These are phyloP conservation scores for Actinemys pallida DNA, from an alignment of 2,113 vertebrate species.

Conservation along the genomic window DNA sequence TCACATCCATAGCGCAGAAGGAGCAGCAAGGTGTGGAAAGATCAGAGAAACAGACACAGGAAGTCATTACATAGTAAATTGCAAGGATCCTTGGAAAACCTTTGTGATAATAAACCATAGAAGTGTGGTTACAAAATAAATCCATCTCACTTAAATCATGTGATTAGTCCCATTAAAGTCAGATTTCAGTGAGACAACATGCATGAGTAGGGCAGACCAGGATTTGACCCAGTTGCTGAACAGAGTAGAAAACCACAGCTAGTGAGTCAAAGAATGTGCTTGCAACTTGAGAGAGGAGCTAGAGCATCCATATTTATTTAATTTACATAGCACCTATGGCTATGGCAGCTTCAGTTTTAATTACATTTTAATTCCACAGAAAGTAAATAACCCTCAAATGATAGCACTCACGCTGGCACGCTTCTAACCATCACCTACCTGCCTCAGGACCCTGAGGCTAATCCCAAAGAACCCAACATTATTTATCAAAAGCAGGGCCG, in stretches of 20 bases:
- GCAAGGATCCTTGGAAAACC: conserved; percentile 3
- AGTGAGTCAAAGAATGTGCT: neutral
- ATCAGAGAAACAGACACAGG: neutral
- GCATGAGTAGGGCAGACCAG: neutral
- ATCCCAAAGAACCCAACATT: fast-evolving
- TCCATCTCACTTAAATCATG: neutral
- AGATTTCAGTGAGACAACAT: neutral
- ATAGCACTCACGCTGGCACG: neutral
- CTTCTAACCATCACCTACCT: neutral
- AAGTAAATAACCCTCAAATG: neutral
- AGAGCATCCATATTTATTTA: fast-evolving
- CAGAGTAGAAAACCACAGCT: neutral
- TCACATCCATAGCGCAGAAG: neutral
- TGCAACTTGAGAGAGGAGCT: neutral
- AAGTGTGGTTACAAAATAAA: neutral
- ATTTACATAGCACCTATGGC: neutral
- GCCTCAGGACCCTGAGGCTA: fast-evolving
- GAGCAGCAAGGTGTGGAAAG: conserved; percentile 7
- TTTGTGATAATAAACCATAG: neutral
- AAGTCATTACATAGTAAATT: neutral
- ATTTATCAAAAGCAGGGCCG: neutral
- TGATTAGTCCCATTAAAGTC: neutral
- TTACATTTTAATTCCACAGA: neutral
- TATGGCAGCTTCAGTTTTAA: neutral
- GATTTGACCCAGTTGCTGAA: neutral